Evolutionary conservation across 2,797 vertebrate species (phyloP), one percentile per base, ranked within the genome.

Genomic region (Parauchenoglanis punctatus): DNA sequence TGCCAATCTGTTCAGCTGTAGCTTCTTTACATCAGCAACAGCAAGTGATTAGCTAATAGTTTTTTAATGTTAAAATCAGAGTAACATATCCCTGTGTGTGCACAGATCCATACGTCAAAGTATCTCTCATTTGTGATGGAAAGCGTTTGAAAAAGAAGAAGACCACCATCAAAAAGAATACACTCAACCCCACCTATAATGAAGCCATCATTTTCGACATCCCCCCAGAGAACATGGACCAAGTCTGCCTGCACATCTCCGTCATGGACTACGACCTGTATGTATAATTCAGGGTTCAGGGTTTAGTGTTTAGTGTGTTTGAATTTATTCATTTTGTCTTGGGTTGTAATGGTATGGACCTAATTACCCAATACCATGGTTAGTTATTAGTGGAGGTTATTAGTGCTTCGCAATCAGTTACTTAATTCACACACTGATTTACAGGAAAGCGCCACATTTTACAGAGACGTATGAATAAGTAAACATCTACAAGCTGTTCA

Each of bases 161-260:
- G 95, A 99, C 98, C 1, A 99, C 97, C 93, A 99, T 98, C 76
- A 99, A 99, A 90, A 99, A 98, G 94, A 99, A 99, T 93, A 99
- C 98, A 0, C 95, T 99, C 89, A 99, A 99, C 89, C 98, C 98
- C 8, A 97, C 97, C 89, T 99, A 99, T 95, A 99, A 99, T 0
- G 98, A 99, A 95, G 98, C 98, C 94, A 97, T 99, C 94, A 99
- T 99, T 95, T 99, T 99, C 85, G 98, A 99, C 96, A 99, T 99
- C 86, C 98, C 98, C 0, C 98, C 98, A 0, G 98, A 99, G 93
- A 99, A 97, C 88, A 99, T 99, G 98, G 98, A 99, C 93, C 97
- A 99, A 92, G 98, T 99, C 96, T 98, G 97, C 92, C 95, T 99
- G 88, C 97, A 99, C 94, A 98, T 99, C 95, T 99, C 98, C 0